Percentiles rank a stretch among this genome's conserved stretches.
Conservation (phyloP, 2,888 invertebrate species). For the Dryomyza anilis region DNA sequence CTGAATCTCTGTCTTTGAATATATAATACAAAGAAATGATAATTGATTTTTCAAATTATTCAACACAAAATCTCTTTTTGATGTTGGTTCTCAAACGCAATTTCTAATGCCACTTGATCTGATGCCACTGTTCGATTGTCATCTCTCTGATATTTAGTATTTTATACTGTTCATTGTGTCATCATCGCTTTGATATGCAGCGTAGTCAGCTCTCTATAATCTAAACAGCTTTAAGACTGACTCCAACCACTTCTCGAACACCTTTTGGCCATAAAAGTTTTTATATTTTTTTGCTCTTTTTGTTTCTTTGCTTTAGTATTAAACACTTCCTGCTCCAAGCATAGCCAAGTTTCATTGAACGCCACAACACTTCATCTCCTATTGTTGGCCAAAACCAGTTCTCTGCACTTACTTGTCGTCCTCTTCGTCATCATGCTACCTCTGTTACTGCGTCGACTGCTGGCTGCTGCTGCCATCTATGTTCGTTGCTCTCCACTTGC, state of each 20-base stretch:
- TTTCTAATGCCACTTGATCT: too few relatives aligned
- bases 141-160: background rate
- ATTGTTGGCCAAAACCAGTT: too few relatives aligned
- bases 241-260: slow-evolving; percentile 6
- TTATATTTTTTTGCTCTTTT: background rate
- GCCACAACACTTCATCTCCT: slow-evolving; percentile 31
- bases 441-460: too few relatives aligned
- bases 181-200: slow-evolving; percentile 4
- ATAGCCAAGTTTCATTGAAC: slow-evolving; percentile 1
- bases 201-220: too few relatives aligned
- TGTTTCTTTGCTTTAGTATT: background rate
- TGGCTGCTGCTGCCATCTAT: too few relatives aligned
- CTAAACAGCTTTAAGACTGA: slow-evolving; percentile 3
- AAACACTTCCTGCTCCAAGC: slow-evolving; percentile 20
- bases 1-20: background rate
- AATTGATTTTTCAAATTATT: too few relatives aligned
- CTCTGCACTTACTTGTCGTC: too few relatives aligned
- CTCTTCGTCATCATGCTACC: too few relatives aligned
- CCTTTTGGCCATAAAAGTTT: slow-evolving; percentile 7
- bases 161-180: background rate
- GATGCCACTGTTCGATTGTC: background rate
- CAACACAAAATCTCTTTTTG: too few relatives aligned
- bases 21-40: too few relatives aligned
- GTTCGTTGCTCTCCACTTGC: too few relatives aligned
- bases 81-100: too few relatives aligned